These are phyloP conservation scores for Himalopsyche anomala DNA, from an alignment of 2,888 invertebrate genomes.

Conservation along the genomic window DNA sequence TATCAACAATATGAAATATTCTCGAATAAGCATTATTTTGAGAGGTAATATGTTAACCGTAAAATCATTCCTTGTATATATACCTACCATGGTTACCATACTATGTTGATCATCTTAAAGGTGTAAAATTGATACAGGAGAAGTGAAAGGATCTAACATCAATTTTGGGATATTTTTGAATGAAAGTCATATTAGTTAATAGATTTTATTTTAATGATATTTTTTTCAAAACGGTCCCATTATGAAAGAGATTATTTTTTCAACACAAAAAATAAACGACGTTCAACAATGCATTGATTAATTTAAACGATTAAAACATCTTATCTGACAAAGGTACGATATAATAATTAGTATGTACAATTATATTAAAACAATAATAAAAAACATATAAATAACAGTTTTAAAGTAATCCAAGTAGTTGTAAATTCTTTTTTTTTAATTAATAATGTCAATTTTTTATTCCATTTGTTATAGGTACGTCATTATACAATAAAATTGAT, in stretches of 20 bases:
- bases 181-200: slow-evolving; percentile 47
- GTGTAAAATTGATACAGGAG: too few species aligned
- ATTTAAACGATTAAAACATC: slow-evolving; percentile 10
- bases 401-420: slow-evolving; percentile 3
- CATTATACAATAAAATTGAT: background rate
- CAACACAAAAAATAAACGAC: background rate
- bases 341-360: slow-evolving; percentile 47
- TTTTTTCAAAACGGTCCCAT: slow-evolving; percentile 60
- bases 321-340: background rate
- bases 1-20: too few species aligned
- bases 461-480: background rate
- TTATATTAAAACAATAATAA: slow-evolving; percentile 28
- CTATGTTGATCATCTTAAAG: too few species aligned
- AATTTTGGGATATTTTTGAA: background rate
- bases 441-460: background rate
- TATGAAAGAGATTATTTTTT: slow-evolving; percentile 42
- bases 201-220: slow-evolving; percentile 62
- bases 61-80: too few species aligned
- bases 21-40: too few species aligned
- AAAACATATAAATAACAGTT: background rate
- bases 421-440: slow-evolving; percentile 41
- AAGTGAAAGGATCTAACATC: too few species aligned
- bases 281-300: background rate
- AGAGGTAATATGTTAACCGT: too few species aligned
- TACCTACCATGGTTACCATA: too few species aligned